These are phyloP conservation scores for Gambusia affinis DNA, from an alignment of 2,113 vertebrate genomes.

Conservation along the genomic window DNA sequence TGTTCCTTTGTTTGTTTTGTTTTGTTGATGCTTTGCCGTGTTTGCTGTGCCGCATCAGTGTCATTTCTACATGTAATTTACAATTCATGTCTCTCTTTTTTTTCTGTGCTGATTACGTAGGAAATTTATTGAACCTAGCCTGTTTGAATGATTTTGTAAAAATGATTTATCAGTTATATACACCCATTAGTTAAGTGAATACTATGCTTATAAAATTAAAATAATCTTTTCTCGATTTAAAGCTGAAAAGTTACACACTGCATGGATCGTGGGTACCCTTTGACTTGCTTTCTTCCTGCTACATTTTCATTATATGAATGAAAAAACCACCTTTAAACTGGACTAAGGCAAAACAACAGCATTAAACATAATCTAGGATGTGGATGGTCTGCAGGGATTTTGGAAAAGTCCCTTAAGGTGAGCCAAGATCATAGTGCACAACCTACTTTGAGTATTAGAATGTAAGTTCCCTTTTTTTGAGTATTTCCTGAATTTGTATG, in stretches of 20 bases:
- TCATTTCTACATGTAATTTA: background rate
- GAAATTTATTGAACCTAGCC: background rate
- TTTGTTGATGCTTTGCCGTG: background rate
- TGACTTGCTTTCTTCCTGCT: background rate
- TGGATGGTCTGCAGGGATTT: background rate
- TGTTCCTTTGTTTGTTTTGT: background rate
- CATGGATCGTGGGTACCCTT: background rate
- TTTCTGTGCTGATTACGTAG: background rate
- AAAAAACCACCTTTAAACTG: background rate
- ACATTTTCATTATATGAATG: background rate
- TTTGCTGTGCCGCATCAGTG: background rate
- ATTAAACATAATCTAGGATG: background rate
- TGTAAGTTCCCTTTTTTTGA: too few species aligned
- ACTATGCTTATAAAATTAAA: background rate
- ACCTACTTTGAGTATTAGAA: too few species aligned
- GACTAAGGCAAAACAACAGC: background rate
- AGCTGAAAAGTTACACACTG: background rate
- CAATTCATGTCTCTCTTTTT: background rate
- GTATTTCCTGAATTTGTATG: too few species aligned
- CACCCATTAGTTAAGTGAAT: background rate
- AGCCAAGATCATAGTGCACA: background rate
- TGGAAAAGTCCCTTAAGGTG: too few species aligned
- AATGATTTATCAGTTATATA: background rate
- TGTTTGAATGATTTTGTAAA: background rate
- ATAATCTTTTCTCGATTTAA: background rate